Evolutionary conservation across 2,888 invertebrate species (phyloP), one percentile per base, ranked within the genome.

Genomic region (Rhamphomyia laevipes): DNA sequence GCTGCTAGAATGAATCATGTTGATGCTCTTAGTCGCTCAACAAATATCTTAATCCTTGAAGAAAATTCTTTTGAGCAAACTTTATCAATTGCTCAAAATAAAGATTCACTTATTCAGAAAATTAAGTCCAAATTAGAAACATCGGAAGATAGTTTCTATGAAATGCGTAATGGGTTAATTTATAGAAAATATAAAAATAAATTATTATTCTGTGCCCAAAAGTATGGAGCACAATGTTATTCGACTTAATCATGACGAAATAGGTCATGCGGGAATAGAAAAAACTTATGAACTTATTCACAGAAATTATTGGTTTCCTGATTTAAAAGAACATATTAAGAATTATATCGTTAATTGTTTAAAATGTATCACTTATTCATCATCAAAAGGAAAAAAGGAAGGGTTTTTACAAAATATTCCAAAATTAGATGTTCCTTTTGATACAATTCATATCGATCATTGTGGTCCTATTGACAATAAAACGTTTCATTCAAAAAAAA

Each of bases 281-380:
- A 63, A 64, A 55, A 56, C 55, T 30, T 47, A 56, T 21, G 54
- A 61, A 17, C 46, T 53, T 16, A 47, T 66, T 42, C 52, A 16
- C 23, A 45, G 49, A 49, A 50, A 49, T n/a, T 65, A 63, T 55
- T 71, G 48, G 50, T 48, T 52, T 46, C 52, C 43, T 1, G 47
- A 33, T 6, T 48, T 49, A 47, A 52, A 52, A 11, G 45, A 38
- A 16, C 41, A 45, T 6, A 37, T 47, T 7, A 46, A 35, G 18
- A 12, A n/a, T 7, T 18, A 46, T 21, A 48, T 46, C 6, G 47
- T 42, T 1, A 59, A 63, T 13, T 72, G 70, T 51, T 54, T 71
- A 3, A 56, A 64, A n/a, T 72, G 69, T 49, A 47, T 67, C 6
- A 31, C 54, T 1, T 59, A 51, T 41, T 64, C 63, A 40, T 57